These are phyloP conservation scores for Tachysurus fulvidraco DNA, from an alignment of 2,113 vertebrate genomes.

Conservation along the genomic window DNA sequence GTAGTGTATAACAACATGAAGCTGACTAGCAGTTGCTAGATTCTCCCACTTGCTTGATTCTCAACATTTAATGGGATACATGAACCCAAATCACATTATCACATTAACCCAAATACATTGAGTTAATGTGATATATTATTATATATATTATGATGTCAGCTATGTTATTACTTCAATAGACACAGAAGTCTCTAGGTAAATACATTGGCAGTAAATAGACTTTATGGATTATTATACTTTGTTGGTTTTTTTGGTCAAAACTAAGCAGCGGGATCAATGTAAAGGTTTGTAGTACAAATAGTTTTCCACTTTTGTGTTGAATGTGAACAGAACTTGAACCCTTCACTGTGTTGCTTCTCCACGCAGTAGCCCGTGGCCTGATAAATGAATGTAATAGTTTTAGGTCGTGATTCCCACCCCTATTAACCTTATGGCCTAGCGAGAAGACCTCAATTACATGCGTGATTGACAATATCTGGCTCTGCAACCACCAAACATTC, in stretches of 20 bases:
- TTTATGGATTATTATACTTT: background rate
- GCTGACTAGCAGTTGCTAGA: background rate
- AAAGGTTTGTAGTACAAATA: background rate
- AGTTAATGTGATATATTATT: background rate
- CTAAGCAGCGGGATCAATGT: background rate
- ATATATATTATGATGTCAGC: background rate
- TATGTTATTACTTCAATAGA: background rate
- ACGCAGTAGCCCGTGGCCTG: conserved; percentile 22
- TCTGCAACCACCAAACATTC: conserved; percentile 31
- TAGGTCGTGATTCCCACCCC: conserved; percentile 31
- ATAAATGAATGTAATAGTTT: conserved; percentile 51
- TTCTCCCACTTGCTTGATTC: background rate
- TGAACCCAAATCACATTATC: too few relatives aligned
- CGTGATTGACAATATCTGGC: conserved; percentile 55
- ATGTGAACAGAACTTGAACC: conserved; percentile 14
- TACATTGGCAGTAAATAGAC: background rate
- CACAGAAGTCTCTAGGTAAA: background rate
- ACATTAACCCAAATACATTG: background rate
- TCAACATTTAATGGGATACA: too few relatives aligned
- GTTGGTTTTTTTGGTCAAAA: background rate
- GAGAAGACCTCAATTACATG: conserved; percentile 59
- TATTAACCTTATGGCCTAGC: conserved; percentile 56
- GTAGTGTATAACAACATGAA: background rate
- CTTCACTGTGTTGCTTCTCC: conserved; percentile 6
- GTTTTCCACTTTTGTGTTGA: background rate